Base-by-base conservation (phyloP, 2,797 vertebrate species). In the Pogonophryne albipinna region DNA sequence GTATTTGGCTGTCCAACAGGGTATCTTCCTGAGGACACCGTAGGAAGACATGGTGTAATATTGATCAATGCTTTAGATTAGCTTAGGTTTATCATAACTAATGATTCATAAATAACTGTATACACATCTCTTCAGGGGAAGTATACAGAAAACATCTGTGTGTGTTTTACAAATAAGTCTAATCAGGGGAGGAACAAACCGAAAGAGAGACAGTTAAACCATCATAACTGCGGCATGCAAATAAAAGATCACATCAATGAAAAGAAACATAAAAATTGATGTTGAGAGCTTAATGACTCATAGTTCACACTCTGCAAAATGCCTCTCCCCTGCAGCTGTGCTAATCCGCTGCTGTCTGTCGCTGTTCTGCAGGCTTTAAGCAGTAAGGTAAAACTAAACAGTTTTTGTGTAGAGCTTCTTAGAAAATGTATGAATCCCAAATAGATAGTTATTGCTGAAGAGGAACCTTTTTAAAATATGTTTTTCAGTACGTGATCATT, bases 31-130 rank as follows among this genome's bases (percentile, higher is more conserved):
- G 88, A 85, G 88, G 89, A 78, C 86, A 67, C 88, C 80, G 77
- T 83, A 82, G 85, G 87, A 79, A 81, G 78, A 93, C 90, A 93
- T 42, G 89, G 83, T 92, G 87, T 92, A 87, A 84, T 91, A 93
- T 93, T 89, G 92, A 93, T 93, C 80, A 73, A 85, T 87, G 83
- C 57, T 86, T 91, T 79, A 83, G 74, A 63, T 84, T 66, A 72
- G 72, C 78, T 74, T 76, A 20, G 79, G 63, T 78, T 83, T 64
- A 80, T 84, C 52, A 55, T 77, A 53, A 47, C 69, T 80, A 82
- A 85, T 72, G 74, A 91, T 63, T 72, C 52, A 66, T 71, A 46
- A 84, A 85, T 76, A 77, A 87, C 86, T 89, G 76, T 87, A 87
- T 88, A 57, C 61, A 71, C 46, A 76, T 66, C 67, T 50, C 59